Base-by-base conservation (phyloP, 2,888 invertebrate species). In the Pinctada fucata region DNA sequence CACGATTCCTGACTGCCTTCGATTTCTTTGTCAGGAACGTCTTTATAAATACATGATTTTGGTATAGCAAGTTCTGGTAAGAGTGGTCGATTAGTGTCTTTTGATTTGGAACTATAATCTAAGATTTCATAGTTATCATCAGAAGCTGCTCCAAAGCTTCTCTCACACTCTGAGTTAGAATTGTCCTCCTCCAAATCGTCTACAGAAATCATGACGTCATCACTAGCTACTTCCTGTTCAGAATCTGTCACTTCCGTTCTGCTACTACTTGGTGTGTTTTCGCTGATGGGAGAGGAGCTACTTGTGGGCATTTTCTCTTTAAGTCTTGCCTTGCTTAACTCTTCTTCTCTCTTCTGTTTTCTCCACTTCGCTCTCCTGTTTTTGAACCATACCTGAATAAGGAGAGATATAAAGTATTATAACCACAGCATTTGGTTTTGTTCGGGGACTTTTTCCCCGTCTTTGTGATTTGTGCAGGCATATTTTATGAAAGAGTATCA, bases 361-460 rank as follows among this genome's bases (percentile, higher is more conserved):
- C 98, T 95, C 97, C 97, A 98, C 94, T 98, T 98, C 86, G 97
- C 98, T 58, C 98, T 94, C n/a, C 97, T 95, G 92, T 98, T 98
- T 93, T 98, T 98, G 93, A 98, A 98, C 98, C 97, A 98, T 66
- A 77, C 76, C 76, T 77, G 58, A 10, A 13, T 10, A 58, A 58
- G 13, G 6, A 10, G 13, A 58, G 58, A 10, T 58, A 58, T 6
- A 58, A 58, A 58, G 13, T 58, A 31, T 31, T 31, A 31, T 31
- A 31, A 1, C 31, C 31, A 31, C 31, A 31, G 31, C 31, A 31
- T 31, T 31, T 31, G 31, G 31, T 31, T 31, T 31, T 31, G 31
- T 31, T 31, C 31, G 31, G 31, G 31, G 31, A 31, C 31, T 31
- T 31, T 31, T 31, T 31, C 31, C 31, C 31, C 31, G 0, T 31